phyloP scores from a whole-genome alignment of 2,113 vertebrate genomes.

The Bubo blakistoni region DNA sequence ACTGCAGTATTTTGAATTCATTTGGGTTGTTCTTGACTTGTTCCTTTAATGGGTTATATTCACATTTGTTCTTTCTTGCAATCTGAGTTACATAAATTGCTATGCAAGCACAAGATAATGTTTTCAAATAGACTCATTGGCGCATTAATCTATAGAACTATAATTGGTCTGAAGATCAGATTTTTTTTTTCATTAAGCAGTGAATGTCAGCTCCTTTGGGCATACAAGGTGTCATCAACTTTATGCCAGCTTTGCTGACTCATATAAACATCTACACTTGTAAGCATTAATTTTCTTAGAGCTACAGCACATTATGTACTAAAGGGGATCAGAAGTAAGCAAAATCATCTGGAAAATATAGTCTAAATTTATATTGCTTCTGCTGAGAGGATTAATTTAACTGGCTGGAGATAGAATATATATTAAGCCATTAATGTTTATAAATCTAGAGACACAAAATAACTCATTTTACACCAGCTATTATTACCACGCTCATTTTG shows the following conservation, averaged over 20 bases:
- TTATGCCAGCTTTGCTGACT: constrained; percentile 59
- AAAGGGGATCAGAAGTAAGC: constrained; percentile 56
- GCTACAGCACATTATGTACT: constrained; percentile 43
- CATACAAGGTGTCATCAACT: constrained; percentile 55
- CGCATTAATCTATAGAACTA: constrained; percentile 32
- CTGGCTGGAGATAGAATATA: constrained; percentile 8
- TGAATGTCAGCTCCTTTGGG: constrained; percentile 48
- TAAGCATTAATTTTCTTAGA: constrained; percentile 61
- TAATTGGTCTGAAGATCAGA: constrained; percentile 23
- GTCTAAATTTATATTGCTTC: constrained; percentile 54
- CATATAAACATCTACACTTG: constrained; percentile 52
- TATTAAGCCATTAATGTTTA: constrained; percentile 39
- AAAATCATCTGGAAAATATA: constrained; percentile 56
- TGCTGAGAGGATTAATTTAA: constrained; percentile 52
- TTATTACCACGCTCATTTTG: not conserved
- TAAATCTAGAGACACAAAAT: constrained; percentile 25
- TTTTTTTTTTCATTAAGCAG: constrained; percentile 32
- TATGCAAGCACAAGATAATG: constrained; percentile 46
- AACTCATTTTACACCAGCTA: constrained; percentile 26
- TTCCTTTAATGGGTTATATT: not conserved
- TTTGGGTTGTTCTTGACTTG: constrained; percentile 1
- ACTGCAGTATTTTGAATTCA: constrained; percentile 9
- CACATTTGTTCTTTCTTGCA: constrained; percentile 37
- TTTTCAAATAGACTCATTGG: constrained; percentile 38
- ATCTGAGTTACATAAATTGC: constrained; percentile 45